Evolutionary conservation across 2,888 invertebrate species (phyloP).

Genomic region (Lasiommata megera): DNA sequence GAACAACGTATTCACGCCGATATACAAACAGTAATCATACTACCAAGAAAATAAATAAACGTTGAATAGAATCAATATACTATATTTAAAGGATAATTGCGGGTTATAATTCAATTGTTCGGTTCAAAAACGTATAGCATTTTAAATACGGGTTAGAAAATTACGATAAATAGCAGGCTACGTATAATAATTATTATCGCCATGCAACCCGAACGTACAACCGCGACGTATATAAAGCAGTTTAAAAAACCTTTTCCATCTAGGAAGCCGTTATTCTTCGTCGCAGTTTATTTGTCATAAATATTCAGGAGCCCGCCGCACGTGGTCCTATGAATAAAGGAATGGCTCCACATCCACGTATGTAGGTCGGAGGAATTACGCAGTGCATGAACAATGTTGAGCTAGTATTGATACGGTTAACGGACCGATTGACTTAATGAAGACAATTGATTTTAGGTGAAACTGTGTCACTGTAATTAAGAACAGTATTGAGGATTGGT

Average conservation of each 20-base stretch:
- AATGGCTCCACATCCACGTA: slow-evolving; percentile 6
- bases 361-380: slow-evolving; percentile 11
- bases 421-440: slow-evolving; percentile 18
- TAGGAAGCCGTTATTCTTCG: slow-evolving; percentile 5
- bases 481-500: background rate
- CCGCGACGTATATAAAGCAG: background rate
- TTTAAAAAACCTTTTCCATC: background rate
- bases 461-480: background rate
- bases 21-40: too few relatives aligned
- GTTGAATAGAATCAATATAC: too few relatives aligned
- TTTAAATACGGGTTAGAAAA: too few relatives aligned
- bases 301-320: slow-evolving; percentile 16
- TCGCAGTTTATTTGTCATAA: slow-evolving; percentile 19
- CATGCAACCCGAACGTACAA: background rate
- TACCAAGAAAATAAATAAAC: too few relatives aligned
- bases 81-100: too few relatives aligned
- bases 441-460: slow-evolving; percentile 18
- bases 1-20: too few relatives aligned
- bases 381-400: background rate
- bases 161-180: background rate
- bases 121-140: too few relatives aligned
- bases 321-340: slow-evolving; percentile 21
- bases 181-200: background rate
- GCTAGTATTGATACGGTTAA: slow-evolving; percentile 5
- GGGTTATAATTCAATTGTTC: too few relatives aligned